phyloP scores from a whole-genome alignment of 2,113 vertebrate genomes.

The Atlantisia rogersi region DNA sequence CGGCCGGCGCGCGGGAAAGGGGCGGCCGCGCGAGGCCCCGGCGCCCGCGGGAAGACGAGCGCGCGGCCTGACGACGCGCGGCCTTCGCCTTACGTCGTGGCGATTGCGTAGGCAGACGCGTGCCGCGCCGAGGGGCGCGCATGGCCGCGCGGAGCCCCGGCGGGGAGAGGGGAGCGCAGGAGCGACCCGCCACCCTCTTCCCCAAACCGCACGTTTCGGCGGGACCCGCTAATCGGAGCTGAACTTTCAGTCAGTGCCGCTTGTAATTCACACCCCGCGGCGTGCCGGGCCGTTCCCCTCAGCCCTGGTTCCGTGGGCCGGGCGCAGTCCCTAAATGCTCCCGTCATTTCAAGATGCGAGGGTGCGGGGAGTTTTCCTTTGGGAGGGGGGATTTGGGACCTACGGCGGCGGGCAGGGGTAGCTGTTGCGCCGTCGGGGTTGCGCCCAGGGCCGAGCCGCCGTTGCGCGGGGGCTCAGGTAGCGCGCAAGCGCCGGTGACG shows the following conservation, averaged over 20 bases:
- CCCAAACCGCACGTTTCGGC: not conserved
- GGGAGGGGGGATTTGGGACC: fast-evolving
- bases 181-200: not conserved
- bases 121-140: not conserved
- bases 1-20: no score
- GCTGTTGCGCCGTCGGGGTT: not conserved
- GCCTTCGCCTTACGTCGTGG: not conserved
- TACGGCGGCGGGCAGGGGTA: not conserved
- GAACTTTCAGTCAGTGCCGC: not conserved
- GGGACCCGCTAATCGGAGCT: not conserved
- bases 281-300: no score
- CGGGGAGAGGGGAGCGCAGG: not conserved
- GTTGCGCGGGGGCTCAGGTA: not conserved
- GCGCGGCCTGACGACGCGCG: not conserved
- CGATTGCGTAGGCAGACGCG: not conserved
- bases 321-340: not conserved
- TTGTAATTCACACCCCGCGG: not conserved
- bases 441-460: not conserved
- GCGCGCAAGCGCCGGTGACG: not conserved
- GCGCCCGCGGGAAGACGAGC: not conserved
- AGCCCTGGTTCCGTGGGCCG: not conserved
- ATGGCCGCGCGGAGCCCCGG: not conserved
- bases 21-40: no score
- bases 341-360: fast-evolving
- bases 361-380: fast-evolving